phyloP scores from a whole-genome alignment of 2,113 vertebrate species.

The Dromas ardeola region DNA sequence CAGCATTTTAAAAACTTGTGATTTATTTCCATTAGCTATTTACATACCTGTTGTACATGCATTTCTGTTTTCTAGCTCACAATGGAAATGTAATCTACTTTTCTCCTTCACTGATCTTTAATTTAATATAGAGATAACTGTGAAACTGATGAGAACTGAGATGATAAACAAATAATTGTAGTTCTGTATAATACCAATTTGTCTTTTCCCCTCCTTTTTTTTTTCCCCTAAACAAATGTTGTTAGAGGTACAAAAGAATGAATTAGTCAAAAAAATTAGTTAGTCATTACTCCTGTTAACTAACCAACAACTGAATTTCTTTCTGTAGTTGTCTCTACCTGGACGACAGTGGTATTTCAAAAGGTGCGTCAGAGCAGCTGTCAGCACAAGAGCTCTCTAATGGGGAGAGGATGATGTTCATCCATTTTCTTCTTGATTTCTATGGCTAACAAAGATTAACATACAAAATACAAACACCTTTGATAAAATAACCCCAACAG shows the following conservation, averaged over 20 bases:
- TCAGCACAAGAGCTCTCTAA: neutral
- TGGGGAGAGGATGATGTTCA: neutral
- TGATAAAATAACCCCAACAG: neutral
- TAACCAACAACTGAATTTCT: neutral
- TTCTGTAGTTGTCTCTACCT: neutral
- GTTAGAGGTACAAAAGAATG: neutral
- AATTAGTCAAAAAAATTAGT: neutral
- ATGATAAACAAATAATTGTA: neutral
- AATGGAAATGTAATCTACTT: slow-evolving; percentile 20
- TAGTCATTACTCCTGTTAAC: neutral
- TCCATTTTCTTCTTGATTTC: neutral
- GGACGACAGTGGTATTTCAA: neutral
- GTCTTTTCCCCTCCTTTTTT: neutral
- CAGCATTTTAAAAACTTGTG: neutral
- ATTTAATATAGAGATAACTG: slow-evolving; percentile 21
- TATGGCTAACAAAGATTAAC: neutral
- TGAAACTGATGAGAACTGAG: neutral
- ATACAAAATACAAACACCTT: accelerated
- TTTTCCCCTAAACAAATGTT: neutral
- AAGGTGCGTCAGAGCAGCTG: neutral
- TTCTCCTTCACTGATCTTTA: slow-evolving; percentile 37
- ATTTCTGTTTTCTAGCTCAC: slow-evolving; percentile 1
- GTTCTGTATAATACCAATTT: neutral
- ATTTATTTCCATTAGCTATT: neutral
- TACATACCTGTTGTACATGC: neutral